These are phyloP conservation scores for Oreohelix idahoensis DNA, from an alignment of 1,140 invertebrate species.

Conservation along the genomic window DNA sequence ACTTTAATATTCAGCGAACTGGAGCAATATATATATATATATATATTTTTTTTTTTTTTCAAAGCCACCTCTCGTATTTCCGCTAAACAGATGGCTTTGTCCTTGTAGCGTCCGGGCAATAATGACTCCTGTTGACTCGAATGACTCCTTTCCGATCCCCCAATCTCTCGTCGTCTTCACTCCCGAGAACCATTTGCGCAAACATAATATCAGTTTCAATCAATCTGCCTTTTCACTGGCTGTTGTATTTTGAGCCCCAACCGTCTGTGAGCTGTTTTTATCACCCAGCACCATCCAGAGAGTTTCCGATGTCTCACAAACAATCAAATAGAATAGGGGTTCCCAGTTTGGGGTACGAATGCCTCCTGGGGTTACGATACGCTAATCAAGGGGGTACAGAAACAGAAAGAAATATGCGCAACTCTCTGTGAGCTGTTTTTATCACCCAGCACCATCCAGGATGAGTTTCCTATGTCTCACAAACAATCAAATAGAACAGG, in stretches of 20 bases:
- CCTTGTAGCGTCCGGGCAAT: neutral
- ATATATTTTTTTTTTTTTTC: too few species aligned
- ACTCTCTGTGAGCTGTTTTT: too few species aligned
- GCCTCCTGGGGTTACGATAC: too few species aligned
- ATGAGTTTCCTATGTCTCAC: too few species aligned
- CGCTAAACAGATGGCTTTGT: neutral
- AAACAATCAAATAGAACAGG: too few species aligned
- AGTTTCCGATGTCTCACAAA: neutral
- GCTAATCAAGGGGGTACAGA: too few species aligned
- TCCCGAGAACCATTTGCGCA: neutral
- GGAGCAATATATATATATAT: too few species aligned
- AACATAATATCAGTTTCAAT: conserved; percentile 19
- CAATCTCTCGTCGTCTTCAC: neutral
- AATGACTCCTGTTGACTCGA: neutral
- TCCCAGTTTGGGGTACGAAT: neutral
- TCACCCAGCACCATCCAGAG: too few species aligned
- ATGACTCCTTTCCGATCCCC: neutral
- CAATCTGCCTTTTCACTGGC: neutral
- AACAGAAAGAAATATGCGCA: too few species aligned
- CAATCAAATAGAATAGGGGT: neutral
- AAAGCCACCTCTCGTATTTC: neutral
- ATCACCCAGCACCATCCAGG: too few species aligned
- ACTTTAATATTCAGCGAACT: too few species aligned
- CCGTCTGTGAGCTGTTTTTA: too few species aligned
- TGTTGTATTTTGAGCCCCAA: neutral